phyloP scores from a whole-genome alignment of 2,888 invertebrate genomes.

The Matsumyia berberina region DNA sequence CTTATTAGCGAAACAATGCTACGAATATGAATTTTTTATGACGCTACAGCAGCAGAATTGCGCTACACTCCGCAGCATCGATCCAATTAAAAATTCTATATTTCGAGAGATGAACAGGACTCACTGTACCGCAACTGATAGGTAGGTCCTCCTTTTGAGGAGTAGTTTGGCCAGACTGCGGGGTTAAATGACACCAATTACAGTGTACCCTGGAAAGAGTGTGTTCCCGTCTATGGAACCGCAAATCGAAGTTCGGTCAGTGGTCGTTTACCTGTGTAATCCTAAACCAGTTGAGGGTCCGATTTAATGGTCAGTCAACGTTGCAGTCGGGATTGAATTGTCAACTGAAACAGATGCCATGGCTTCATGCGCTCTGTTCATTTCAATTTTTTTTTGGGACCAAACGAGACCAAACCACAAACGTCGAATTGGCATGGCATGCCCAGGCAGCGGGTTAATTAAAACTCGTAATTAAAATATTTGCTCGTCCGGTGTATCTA shows the following conservation, averaged over 20 bases:
- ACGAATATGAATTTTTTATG: slow-evolving; percentile 52
- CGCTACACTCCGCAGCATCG: neutral
- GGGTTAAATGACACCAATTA: slow-evolving; percentile 40
- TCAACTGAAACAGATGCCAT: slow-evolving; percentile 36
- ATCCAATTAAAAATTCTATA: slow-evolving; percentile 51
- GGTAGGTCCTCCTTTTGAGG: too few relatives aligned
- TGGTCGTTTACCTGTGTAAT: slow-evolving; percentile 23
- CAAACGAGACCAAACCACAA: slow-evolving; percentile 44
- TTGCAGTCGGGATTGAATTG: slow-evolving; percentile 39
- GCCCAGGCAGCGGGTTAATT: slow-evolving; percentile 54
- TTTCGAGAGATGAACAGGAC: slow-evolving; percentile 26
- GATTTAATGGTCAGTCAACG: slow-evolving; percentile 45
- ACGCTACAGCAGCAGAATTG: neutral
- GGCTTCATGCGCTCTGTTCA: neutral
- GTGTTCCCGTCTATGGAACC: slow-evolving; percentile 28
- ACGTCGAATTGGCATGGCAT: slow-evolving; percentile 36
- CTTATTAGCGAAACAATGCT: slow-evolving; percentile 59
- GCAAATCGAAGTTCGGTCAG: slow-evolving; percentile 56
- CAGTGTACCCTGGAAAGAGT: slow-evolving; percentile 6
- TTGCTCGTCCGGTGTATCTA: neutral
- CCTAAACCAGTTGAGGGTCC: slow-evolving; percentile 10
- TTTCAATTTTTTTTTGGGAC: slow-evolving; percentile 29
- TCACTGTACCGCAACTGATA: neutral
- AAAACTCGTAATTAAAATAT: slow-evolving; percentile 56
- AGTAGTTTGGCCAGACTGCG: neutral